These are phyloP conservation scores for Pseudoatta argentina DNA, from an alignment of 1,140 invertebrate species.

Conservation along the genomic window DNA sequence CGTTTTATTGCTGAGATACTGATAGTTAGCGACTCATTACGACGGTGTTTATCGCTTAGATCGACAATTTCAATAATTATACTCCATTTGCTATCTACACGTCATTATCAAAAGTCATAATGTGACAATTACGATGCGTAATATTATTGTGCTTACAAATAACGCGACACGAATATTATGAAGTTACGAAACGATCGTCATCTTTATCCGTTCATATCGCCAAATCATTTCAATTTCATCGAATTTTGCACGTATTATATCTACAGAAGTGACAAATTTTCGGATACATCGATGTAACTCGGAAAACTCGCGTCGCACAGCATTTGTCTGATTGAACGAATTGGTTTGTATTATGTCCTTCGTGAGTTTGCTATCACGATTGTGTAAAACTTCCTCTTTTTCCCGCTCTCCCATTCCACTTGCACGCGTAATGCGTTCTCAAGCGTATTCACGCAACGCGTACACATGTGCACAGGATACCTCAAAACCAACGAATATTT, in stretches of 20 bases:
- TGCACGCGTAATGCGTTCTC: conserved; percentile 32
- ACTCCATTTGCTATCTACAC: background rate
- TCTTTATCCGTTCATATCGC: background rate
- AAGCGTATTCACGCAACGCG: background rate
- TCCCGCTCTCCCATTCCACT: conserved; percentile 5
- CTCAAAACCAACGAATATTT: background rate
- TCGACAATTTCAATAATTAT: background rate
- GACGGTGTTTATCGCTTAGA: background rate
- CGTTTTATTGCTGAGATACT: background rate
- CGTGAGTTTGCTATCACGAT: conserved; percentile 65
- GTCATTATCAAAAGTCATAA: background rate
- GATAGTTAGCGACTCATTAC: background rate
- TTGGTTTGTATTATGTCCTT: conserved; percentile 63
- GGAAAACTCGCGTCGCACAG: conserved; percentile 52
- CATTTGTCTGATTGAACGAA: conserved; percentile 72
- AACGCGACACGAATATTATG: background rate
- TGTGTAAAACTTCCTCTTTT: conserved; percentile 29
- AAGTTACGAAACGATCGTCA: background rate
- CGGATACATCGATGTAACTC: conserved; percentile 10
- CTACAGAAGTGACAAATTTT: background rate
- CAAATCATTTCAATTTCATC: conserved; percentile 54
- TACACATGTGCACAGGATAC: background rate
- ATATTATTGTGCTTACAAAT: background rate
- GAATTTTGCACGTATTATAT: background rate
- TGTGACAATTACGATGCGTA: conserved; percentile 8